Percentiles rank a stretch among this genome's conserved stretches.
Evolutionary conservation across 1,140 invertebrate species (phyloP).

Genomic region (Lysiphlebus fabarum): DNA sequence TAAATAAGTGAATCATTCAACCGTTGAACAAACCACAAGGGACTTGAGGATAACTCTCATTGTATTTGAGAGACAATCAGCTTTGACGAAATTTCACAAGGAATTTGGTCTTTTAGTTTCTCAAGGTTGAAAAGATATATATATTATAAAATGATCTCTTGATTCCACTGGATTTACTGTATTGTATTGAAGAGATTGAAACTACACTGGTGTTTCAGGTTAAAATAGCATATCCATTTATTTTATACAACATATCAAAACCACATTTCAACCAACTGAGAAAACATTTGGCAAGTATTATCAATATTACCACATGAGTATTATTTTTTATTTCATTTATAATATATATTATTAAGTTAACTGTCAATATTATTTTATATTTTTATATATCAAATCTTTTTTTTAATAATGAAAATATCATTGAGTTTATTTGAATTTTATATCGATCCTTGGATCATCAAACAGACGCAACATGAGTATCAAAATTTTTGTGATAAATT

Average conservation of each 20-base stretch:
- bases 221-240: too few relatives aligned
- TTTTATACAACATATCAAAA: constrained; percentile 10
- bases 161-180: constrained; percentile 8
- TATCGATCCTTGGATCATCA: too few relatives aligned
- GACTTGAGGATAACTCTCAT: constrained; percentile 6
- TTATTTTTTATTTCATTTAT: too few relatives aligned
- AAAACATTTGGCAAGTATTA: too few relatives aligned
- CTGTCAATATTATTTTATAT: too few relatives aligned
- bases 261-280: constrained; percentile 7
- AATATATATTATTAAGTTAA: too few relatives aligned
- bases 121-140: background rate
- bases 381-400: too few relatives aligned
- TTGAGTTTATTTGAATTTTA: too few relatives aligned
- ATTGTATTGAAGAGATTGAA: constrained; percentile 15
- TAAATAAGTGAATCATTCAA: constrained; percentile 5
- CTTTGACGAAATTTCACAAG: constrained; percentile 1
- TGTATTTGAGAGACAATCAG: background rate
- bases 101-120: background rate
- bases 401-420: too few relatives aligned
- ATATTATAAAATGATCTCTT: background rate
- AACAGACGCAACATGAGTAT: too few relatives aligned
- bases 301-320: too few relatives aligned
- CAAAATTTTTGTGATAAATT: too few relatives aligned
- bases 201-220: background rate
- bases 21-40: constrained; percentile 1